Conservation (phyloP, 2,113 vertebrate species). For the Spheniscus mendiculus region DNA sequence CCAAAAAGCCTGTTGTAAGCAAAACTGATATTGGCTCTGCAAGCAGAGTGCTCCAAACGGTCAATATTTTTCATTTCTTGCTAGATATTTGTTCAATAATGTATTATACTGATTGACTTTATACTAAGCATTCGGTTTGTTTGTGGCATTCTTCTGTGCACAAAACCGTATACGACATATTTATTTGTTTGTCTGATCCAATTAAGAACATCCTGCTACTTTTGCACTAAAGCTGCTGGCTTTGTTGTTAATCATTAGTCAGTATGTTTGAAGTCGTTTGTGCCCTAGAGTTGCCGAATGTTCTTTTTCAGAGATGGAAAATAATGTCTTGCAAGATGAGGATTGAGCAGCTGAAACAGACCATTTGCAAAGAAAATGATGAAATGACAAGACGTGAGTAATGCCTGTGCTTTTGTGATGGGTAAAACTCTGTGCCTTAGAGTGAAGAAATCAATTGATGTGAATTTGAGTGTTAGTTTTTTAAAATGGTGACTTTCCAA, state of each 20-base stretch:
- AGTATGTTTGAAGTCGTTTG: neutral
- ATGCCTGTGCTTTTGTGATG: neutral
- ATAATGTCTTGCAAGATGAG: conserved; percentile 97
- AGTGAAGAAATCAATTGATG: neutral
- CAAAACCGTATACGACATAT: neutral
- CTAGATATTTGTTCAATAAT: neutral
- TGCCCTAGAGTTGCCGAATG: conserved; percentile 35
- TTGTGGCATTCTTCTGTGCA: neutral
- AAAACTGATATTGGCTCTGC: neutral
- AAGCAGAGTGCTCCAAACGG: neutral
- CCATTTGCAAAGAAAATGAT: conserved; percentile 87
- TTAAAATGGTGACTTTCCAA: neutral
- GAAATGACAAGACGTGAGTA: conserved; percentile 89
- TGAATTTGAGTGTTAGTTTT: neutral
- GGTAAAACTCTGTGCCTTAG: neutral
- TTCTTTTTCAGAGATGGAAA: conserved; percentile 91
- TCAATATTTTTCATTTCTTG: neutral
- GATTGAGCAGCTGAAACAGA: conserved; percentile 94
- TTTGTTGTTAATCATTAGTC: conserved; percentile 17
- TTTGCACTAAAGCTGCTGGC: conserved; percentile 11
- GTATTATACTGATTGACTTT: neutral
- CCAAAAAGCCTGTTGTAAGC: neutral
- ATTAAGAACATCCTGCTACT: neutral
- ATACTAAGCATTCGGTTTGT: neutral
- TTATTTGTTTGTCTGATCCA: neutral